A percentile compares a stretch with the other conserved stretches of the same genome.
These are phyloP conservation scores for Peromyscus attwateri DNA, from an alignment of 2,797 vertebrate genomes.

Conservation along the genomic window DNA sequence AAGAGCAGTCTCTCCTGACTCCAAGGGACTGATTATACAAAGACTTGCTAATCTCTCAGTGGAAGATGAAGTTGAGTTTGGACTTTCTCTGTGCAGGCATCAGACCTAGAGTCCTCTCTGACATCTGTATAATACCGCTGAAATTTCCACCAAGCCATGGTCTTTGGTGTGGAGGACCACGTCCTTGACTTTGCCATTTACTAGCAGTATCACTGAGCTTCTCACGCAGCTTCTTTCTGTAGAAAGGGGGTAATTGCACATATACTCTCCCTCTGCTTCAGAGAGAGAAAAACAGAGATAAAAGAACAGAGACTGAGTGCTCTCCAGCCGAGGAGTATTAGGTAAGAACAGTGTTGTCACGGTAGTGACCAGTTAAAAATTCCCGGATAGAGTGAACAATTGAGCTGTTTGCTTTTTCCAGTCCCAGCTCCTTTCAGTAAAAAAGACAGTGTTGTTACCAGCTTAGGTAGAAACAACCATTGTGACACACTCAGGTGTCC, in stretches of 20 bases:
- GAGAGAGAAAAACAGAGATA: not conserved
- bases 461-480: not conserved
- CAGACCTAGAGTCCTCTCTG: not conserved
- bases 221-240: not conserved
- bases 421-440: slow-evolving; percentile 20
- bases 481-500: not conserved
- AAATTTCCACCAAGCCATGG: not conserved
- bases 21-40: rapidly evolving
- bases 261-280: not conserved
- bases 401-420: slow-evolving; percentile 34
- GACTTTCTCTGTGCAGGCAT: not conserved
- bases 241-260: not conserved
- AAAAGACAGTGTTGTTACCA: not conserved
- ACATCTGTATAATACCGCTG: not conserved
- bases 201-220: not conserved
- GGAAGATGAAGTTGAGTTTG: not conserved
- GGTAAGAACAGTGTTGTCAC: not conserved
- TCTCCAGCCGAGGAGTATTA: not conserved
- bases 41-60: not conserved
- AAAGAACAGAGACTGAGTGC: not conserved
- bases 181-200: not conserved
- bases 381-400: not conserved
- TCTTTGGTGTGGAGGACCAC: not conserved
- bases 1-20: not conserved
- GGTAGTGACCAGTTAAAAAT: not conserved